These are phyloP conservation scores for Meliscaeva auricollis DNA, from an alignment of 2,888 invertebrate genomes.

Conservation along the genomic window DNA sequence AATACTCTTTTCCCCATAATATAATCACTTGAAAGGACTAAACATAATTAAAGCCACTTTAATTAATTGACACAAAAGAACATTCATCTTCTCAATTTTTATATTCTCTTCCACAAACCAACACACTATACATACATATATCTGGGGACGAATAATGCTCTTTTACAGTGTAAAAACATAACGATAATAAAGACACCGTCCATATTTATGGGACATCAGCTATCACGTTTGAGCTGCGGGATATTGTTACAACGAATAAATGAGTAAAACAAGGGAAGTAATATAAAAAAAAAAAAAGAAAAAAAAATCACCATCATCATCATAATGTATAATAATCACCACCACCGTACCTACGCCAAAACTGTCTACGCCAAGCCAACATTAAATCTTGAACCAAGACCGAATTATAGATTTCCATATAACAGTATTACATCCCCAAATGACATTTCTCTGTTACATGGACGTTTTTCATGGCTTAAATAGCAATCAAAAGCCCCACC, in stretches of 20 bases:
- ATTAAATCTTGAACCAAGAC: conserved; percentile 37
- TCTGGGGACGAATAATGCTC: conserved; percentile 10
- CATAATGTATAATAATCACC: not conserved
- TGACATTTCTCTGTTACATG: not conserved
- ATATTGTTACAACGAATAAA: conserved; percentile 55
- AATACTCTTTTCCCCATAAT: not conserved
- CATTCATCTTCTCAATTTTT: conserved; percentile 54
- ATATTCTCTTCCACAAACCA: conserved; percentile 20
- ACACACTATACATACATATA: not conserved
- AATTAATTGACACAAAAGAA: conserved; percentile 56
- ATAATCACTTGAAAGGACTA: conserved; percentile 29
- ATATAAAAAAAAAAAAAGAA: conserved; percentile 10
- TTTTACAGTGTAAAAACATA: conserved; percentile 23
- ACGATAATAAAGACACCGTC: conserved; percentile 27
- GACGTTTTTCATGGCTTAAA: conserved; percentile 55
- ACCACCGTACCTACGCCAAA: not conserved
- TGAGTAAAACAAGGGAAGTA: conserved; percentile 23
- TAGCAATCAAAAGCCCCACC: conserved; percentile 62
- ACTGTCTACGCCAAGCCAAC: not conserved
- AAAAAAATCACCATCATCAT: conserved; percentile 9
- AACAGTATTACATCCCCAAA: not conserved
- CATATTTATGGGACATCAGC: conserved; percentile 31
- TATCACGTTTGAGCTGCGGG: conserved; percentile 37
- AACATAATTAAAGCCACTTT: conserved; percentile 57
- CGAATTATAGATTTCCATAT: conserved; percentile 32